These are phyloP conservation scores for Trichogramma dendrolimi DNA, from an alignment of 2,888 invertebrate genomes.

Conservation along the genomic window DNA sequence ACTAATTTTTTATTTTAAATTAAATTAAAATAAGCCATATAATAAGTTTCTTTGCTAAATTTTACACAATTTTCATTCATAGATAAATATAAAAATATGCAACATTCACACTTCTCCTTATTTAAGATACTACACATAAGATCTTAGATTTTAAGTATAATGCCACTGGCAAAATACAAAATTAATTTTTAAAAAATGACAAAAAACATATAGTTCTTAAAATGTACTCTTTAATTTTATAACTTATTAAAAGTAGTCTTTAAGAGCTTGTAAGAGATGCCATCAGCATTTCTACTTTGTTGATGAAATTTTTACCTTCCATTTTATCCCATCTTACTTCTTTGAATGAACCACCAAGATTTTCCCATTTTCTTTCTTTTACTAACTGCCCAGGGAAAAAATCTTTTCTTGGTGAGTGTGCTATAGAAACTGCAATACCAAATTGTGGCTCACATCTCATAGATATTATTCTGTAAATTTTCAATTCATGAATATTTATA, in stretches of 20 bases:
- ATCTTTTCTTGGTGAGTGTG: slow-evolving; percentile 82
- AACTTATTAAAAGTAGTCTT: slow-evolving; percentile 41
- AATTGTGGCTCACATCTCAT: slow-evolving; percentile 83
- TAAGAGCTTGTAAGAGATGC: slow-evolving; percentile 78
- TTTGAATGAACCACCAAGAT: slow-evolving; percentile 87
- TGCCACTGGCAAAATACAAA: not conserved
- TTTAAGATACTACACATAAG: no score
- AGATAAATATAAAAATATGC: no score
- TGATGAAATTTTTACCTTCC: slow-evolving; percentile 93
- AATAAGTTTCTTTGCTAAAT: no score
- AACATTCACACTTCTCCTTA: no score
- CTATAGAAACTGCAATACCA: slow-evolving; percentile 81
- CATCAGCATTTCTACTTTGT: slow-evolving; percentile 95
- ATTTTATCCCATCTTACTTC: slow-evolving; percentile 89
- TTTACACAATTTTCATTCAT: no score
- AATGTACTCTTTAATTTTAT: not conserved
- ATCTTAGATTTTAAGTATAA: not conserved
- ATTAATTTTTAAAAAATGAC: not conserved
- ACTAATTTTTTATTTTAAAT: no score
- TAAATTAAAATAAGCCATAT: no score
- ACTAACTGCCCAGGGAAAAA: slow-evolving; percentile 84
- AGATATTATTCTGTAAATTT: slow-evolving; percentile 67
- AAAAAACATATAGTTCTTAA: slow-evolving; percentile 9
- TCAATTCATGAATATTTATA: not conserved
- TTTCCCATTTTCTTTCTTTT: slow-evolving; percentile 89